Conservation (phyloP, 2,888 invertebrate species). For the Norana najaformis region DNA sequence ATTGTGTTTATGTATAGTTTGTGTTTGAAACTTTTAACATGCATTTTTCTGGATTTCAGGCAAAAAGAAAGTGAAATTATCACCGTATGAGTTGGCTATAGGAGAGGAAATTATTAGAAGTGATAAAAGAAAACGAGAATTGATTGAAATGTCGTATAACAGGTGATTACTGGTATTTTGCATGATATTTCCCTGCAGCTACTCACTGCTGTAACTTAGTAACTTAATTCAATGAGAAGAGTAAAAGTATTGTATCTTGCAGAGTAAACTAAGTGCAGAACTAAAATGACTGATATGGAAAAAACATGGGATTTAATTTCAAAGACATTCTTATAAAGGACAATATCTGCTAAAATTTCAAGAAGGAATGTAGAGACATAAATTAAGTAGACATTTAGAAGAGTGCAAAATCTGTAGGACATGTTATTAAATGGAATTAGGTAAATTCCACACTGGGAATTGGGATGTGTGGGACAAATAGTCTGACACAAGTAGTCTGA, state of each 20-base stretch:
- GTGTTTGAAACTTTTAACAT: not conserved
- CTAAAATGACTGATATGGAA: not conserved
- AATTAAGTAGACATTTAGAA: not conserved
- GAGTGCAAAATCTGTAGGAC: not conserved
- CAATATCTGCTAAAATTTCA: too few relatives aligned
- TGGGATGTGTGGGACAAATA: not conserved
- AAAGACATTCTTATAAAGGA: too few relatives aligned
- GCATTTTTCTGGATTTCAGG: slow-evolving; percentile 20
- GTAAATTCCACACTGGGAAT: not conserved
- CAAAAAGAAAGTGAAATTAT: slow-evolving; percentile 47
- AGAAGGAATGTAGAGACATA: not conserved
- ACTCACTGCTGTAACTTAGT: not conserved
- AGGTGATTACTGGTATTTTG: slow-evolving; percentile 36
- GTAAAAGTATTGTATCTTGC: not conserved
- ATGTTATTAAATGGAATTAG: not conserved
- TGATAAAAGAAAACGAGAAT: slow-evolving; percentile 84
- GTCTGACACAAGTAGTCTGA: too few relatives aligned
- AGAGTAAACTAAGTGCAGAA: not conserved
- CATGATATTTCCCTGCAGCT: too few relatives aligned
- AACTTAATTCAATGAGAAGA: too few relatives aligned
- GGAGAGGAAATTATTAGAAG: slow-evolving; percentile 89
- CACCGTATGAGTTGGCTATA: slow-evolving; percentile 84
- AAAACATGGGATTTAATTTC: too few relatives aligned
- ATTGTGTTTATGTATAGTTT: too few relatives aligned
- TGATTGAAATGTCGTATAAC: slow-evolving; percentile 80